Base-by-base conservation (phyloP, 2,797 vertebrate genomes). In the Sphaeramia orbicularis region DNA sequence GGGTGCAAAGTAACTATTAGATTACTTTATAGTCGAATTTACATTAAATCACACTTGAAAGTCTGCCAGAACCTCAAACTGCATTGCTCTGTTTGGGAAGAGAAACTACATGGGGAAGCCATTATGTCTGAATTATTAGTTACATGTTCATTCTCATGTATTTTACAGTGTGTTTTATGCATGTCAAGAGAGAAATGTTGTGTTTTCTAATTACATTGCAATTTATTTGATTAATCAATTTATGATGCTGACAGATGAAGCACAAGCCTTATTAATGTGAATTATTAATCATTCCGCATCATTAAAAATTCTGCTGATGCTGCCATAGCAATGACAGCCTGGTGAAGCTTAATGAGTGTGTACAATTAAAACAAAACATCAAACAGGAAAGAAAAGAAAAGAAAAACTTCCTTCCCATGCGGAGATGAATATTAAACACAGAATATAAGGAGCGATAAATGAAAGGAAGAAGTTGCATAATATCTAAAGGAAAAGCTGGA, bases 231-330 rank as follows among this genome's bases (percentile, higher is more conserved):
- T 67, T 59, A 63, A 75, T 83, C 18, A 52, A 80, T 65, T 7
- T 60, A 59, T 61, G 41, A 66, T 48, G 67, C 27, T 43, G 63
- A 40, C 47, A 72, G 64, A 80, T 73, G 52, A 83, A 47, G 45
- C 74, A 57, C 42, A 12, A 57, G 44, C 48, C 51, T 50, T 18
- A 65, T 69, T 72, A 65, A 57, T 84, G 56, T 86, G 53, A 89
- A 89, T 83, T 71, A 89, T 87, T 84, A 76, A 87, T 84, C 40
- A 75, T 58, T 65, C 35, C 19, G 21, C 61, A 70, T 68, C 55
- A 76, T 77, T 78, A 76, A 43, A 74, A 52, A 84, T 75, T 81
- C 71, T 76, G 68, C 71, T 73, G 71, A 81, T 66, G 84, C 36
- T 59, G 64, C 76, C 56, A 63, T 37, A 60, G 42, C 59, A 36